phyloP scores from a whole-genome alignment of 2,797 vertebrate genomes.

The Anableps anableps region DNA sequence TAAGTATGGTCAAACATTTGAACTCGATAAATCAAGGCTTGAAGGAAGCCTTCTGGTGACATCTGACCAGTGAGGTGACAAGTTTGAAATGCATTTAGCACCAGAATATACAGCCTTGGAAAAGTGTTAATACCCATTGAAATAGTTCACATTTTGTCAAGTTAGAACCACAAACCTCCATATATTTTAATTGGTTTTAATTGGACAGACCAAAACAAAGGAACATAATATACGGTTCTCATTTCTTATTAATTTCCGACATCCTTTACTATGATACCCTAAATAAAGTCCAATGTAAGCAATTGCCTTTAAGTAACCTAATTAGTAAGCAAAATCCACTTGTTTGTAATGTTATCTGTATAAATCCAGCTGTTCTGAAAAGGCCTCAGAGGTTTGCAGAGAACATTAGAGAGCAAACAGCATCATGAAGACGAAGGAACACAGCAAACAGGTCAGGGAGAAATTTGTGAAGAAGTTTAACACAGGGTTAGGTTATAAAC shows the following conservation, averaged over 20 bases:
- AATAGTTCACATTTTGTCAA: slow-evolving; percentile 1
- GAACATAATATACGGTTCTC: not conserved
- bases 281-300: not conserved
- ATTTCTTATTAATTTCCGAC: not conserved
- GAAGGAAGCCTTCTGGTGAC: slow-evolving; percentile 40
- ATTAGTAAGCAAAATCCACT: not conserved
- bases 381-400: not conserved
- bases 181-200: slow-evolving; percentile 5
- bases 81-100: slow-evolving; percentile 31
- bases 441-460: not conserved
- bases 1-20: slow-evolving; percentile 13
- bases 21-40: slow-evolving; percentile 35
- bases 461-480: not conserved
- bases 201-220: not conserved
- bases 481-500: not conserved
- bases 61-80: slow-evolving; percentile 44
- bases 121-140: not conserved
- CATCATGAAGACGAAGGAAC: not conserved
- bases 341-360: not conserved
- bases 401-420: not conserved
- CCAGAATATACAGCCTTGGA: slow-evolving; percentile 17
- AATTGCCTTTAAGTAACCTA: not conserved
- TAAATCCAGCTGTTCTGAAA: not conserved
- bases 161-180: not conserved
- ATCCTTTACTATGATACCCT: not conserved